Evolutionary conservation across 1,140 invertebrate genomes (phyloP).

Genomic region (Hycleus cichorii): DNA sequence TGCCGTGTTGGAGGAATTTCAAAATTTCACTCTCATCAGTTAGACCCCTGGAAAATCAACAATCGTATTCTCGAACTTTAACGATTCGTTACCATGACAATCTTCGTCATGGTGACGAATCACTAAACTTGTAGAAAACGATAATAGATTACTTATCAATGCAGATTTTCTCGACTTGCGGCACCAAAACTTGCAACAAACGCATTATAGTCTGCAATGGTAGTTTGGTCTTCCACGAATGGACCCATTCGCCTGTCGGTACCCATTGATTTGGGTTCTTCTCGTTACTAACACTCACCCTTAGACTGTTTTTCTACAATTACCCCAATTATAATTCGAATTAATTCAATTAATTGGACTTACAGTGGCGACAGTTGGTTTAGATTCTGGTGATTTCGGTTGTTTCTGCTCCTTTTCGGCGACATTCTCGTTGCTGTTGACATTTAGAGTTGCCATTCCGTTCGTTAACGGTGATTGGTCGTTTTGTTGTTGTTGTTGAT

Average conservation of each 20-base stretch:
- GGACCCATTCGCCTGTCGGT: conserved; percentile 89
- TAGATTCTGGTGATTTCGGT: conserved; percentile 7
- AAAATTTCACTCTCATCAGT: conserved; percentile 99
- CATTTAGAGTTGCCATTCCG: conserved; percentile 32
- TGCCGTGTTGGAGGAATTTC: conserved; percentile 98
- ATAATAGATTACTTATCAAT: conserved; percentile 80
- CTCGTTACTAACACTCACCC: conserved; percentile 38
- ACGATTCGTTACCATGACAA: no score
- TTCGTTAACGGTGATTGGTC: conserved; percentile 33
- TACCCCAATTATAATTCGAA: background rate
- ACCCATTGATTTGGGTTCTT: conserved; percentile 54
- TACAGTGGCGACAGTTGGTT: conserved; percentile 24
- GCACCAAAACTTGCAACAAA: conserved; percentile 94
- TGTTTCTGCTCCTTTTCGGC: conserved; percentile 18
- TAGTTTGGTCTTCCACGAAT: conserved; percentile 93
- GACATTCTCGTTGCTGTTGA: conserved; percentile 33
- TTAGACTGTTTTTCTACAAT: conserved; percentile 43
- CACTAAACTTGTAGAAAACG: no score
- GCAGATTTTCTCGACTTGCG: conserved; percentile 99
- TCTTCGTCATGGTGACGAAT: no score
- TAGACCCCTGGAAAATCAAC: conserved; percentile 66
- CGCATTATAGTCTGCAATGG: conserved; percentile 99
- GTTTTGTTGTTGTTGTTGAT: conserved; percentile 21
- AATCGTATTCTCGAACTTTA: no score
- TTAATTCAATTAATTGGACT: background rate